Evolutionary conservation across 2,113 vertebrate species (phyloP), one percentile per base, ranked within the genome.

Genomic region (Penelope pileata): DNA sequence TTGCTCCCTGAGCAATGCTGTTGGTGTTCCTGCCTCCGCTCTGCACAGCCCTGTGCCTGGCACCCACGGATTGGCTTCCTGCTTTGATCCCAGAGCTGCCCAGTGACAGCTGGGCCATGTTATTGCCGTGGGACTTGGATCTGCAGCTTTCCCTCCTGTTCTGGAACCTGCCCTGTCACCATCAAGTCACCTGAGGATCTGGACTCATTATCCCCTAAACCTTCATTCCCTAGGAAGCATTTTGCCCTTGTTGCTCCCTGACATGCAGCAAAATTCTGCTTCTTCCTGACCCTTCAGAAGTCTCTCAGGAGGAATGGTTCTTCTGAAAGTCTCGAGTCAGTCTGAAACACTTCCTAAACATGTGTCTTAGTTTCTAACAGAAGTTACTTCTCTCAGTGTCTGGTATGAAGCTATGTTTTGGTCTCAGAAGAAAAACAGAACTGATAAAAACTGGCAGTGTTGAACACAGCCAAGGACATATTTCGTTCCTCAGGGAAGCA

Each of bases 321-420:
- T 90, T 80, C 56, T 38, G 45, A 69, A 90, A 73, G 63, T 29
- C 62, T 90, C 75, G 12, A 83, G 78, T 76, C 79, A 72, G 63
- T 88, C 67, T 90, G 92, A 95, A 95, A 85, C 59, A 32, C 59
- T 94, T 91, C 87, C 70, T 93, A n/a, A n/a, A n/a, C n/a, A n/a
- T n/a, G n/a, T n/a, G n/a, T n/a, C n/a, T n/a, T n/a, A n/a, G n/a
- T n/a, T n/a, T n/a, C n/a, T n/a, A n/a, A n/a, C n/a, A n/a, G n/a
- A n/a, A n/a, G n/a, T n/a, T n/a, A n/a, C n/a, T n/a, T n/a, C n/a
- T n/a, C n/a, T n/a, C n/a, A n/a, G n/a, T n/a, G n/a, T n/a, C n/a
- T n/a, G n/a, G n/a, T n/a, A n/a, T n/a, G n/a, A n/a, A n/a, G n/a
- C n/a, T n/a, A n/a, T n/a, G n/a, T n/a, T n/a, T n/a, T n/a, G n/a